Percentiles rank a stretch among this genome's conserved stretches.
Evolutionary conservation across 1,140 invertebrate species (phyloP).

Genomic region (Brachionus asplanchnoidis): DNA sequence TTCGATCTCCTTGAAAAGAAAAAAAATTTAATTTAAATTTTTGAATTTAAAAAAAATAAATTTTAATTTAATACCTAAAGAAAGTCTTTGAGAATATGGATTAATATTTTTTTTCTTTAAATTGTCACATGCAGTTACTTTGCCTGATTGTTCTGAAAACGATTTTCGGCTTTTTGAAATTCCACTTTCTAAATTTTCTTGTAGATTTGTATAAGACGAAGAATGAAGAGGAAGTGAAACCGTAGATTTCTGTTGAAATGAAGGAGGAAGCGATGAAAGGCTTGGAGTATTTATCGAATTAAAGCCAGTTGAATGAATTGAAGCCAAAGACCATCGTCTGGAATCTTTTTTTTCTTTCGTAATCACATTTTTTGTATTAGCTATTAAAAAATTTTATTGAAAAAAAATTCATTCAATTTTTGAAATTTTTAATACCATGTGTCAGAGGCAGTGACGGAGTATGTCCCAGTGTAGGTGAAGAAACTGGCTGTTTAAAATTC

Average conservation of each 20-base stretch:
- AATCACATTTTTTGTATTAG: neutral
- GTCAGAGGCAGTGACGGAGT: neutral
- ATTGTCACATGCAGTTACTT: neutral
- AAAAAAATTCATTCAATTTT: neutral
- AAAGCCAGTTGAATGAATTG: slow-evolving; percentile 12
- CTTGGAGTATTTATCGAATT: neutral
- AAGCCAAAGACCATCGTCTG: slow-evolving; percentile 17
- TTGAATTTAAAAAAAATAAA: neutral
- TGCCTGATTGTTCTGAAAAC: neutral
- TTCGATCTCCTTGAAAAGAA: neutral
- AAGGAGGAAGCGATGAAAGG: neutral
- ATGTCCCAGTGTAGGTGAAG: neutral
- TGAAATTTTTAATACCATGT: neutral
- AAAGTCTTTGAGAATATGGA: neutral
- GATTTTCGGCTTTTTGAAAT: slow-evolving; percentile 7
- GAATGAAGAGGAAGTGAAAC: neutral
- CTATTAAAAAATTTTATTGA: neutral
- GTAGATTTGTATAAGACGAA: neutral
- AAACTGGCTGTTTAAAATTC: neutral
- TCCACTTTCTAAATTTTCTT: neutral
- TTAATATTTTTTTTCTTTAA: neutral
- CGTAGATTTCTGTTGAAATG: neutral
- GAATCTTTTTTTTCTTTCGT: neutral
- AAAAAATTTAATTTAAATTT: neutral
- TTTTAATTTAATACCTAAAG: neutral